These are phyloP conservation scores for Ailuropoda melanoleuca DNA, from an alignment of 2,113 vertebrate species.

Conservation along the genomic window DNA sequence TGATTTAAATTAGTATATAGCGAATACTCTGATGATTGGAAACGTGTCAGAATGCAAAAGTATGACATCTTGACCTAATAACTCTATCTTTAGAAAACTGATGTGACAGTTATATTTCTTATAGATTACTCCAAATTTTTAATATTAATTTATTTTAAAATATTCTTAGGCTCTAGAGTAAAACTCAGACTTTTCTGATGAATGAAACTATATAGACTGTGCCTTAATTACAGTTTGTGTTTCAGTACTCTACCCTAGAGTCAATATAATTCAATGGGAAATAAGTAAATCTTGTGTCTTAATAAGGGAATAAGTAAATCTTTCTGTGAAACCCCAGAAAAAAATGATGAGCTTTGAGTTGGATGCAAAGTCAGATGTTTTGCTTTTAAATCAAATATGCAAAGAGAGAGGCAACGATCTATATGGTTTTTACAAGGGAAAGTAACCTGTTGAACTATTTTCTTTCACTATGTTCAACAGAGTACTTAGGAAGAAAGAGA, in stretches of 20 bases:
- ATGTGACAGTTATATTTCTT: neutral
- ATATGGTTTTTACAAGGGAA: constrained; percentile 68
- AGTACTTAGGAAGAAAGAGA: constrained; percentile 86
- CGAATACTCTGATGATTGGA: neutral
- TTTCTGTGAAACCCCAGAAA: constrained; percentile 31
- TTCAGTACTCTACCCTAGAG: neutral
- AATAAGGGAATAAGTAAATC: neutral
- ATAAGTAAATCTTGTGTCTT: neutral
- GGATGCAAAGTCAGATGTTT: constrained; percentile 59
- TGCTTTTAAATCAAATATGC: constrained; percentile 73
- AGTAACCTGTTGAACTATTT: constrained; percentile 83
- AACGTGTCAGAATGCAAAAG: neutral
- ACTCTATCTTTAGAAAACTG: neutral
- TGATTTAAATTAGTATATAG: neutral
- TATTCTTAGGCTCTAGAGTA: neutral
- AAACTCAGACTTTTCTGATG: neutral
- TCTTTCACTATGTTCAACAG: constrained; percentile 78
- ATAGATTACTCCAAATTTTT: neutral
- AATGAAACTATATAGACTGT: neutral
- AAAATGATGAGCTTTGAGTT: constrained; percentile 63
- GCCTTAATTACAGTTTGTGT: neutral
- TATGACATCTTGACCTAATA: neutral
- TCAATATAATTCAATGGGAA: constrained; percentile 48
- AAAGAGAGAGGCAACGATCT: constrained; percentile 68
- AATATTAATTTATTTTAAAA: neutral